These are phyloP conservation scores for Cordylochernes scorpioides DNA, from an alignment of 2,888 invertebrate genomes.

Conservation along the genomic window DNA sequence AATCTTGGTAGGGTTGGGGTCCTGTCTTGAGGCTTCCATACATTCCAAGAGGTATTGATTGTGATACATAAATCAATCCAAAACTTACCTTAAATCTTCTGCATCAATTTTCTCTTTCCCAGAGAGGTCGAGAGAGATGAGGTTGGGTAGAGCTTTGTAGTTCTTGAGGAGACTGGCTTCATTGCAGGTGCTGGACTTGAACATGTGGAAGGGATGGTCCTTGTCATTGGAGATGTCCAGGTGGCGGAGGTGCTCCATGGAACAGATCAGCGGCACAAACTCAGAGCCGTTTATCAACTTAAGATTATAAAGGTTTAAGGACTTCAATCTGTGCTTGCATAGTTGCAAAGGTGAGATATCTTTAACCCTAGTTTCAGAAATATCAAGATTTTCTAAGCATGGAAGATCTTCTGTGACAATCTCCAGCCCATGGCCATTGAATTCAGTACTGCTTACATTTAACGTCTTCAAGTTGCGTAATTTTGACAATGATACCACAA, in stretches of 20 bases:
- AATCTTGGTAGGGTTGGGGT: no score
- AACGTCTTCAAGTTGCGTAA: constrained; percentile 31
- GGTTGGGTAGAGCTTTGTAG: constrained; percentile 25
- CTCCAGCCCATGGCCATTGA: constrained; percentile 35
- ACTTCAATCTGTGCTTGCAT: constrained; percentile 31
- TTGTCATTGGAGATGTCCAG: constrained; percentile 32
- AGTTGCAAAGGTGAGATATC: constrained; percentile 17
- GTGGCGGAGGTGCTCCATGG: constrained; percentile 27
- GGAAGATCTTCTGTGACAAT: constrained; percentile 37
- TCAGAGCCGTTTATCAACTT: constrained; percentile 15
- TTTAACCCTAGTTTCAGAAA: constrained; percentile 30
- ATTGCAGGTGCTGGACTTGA: constrained; percentile 21
- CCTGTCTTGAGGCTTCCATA: no score
- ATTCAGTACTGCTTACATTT: constrained; percentile 39
- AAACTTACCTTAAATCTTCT: constrained; percentile 23
- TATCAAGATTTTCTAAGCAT: constrained; percentile 34
- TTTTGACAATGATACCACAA: constrained; percentile 33
- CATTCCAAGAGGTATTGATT: no score
- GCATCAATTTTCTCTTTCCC: constrained; percentile 29
- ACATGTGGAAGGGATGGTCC: constrained; percentile 20
- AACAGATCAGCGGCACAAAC: constrained; percentile 26
- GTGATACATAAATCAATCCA: no score
- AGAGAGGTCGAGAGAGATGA: constrained; percentile 36
- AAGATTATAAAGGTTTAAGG: constrained; percentile 32
- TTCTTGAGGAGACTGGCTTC: constrained; percentile 19